A percentile compares a stretch with the other conserved stretches of the same genome.
Evolutionary conservation across 2,888 invertebrate genomes (phyloP).

Genomic region (Furcula furcula): DNA sequence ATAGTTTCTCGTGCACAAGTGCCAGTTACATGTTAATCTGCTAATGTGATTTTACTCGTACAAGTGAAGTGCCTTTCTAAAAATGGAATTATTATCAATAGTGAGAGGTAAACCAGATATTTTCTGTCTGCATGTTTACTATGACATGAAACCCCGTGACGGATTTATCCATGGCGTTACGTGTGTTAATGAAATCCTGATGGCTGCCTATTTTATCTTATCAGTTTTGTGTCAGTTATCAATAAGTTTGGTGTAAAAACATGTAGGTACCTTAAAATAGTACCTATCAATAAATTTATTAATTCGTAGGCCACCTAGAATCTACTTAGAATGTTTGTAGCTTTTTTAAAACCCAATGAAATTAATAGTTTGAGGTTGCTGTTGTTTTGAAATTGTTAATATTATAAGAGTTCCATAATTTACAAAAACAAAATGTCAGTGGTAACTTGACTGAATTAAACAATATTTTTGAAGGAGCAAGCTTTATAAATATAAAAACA

Average conservation of each 20-base stretch:
- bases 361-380: neutral
- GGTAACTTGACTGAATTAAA: no score
- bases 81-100: conserved; percentile 17
- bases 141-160: neutral
- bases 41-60: conserved; percentile 33
- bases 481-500: no score
- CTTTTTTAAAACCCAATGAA: no score
- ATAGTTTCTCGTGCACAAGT: conserved; percentile 26
- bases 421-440: no score
- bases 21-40: conserved; percentile 30
- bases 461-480: no score
- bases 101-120: neutral
- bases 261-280: no score
- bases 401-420: no score
- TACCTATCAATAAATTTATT: no score
- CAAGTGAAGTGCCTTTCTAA: conserved; percentile 61
- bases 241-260: conserved; percentile 29
- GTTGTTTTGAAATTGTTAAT: no score
- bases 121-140: neutral
- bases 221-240: conserved; percentile 35
- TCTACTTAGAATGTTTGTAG: no score
- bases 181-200: conserved; percentile 8
- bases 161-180: neutral
- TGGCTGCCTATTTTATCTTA: conserved; percentile 37
- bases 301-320: no score